These are phyloP conservation scores for Atta cephalotes DNA, from an alignment of 1,140 invertebrate species.

Conservation along the genomic window DNA sequence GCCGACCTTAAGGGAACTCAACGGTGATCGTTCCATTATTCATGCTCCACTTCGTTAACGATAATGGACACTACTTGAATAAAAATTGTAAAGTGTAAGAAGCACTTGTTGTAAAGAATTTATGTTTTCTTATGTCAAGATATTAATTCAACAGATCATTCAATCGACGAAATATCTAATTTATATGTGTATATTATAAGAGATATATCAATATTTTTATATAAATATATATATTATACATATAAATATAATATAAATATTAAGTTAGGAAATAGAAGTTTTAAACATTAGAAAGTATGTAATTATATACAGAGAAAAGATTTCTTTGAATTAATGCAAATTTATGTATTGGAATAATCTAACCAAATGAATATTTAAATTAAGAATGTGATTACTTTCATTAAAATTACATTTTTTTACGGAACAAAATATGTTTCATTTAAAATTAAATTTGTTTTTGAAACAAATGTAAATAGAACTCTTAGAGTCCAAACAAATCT, in stretches of 20 bases:
- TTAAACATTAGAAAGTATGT: neutral
- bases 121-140: neutral
- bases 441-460: too few species aligned
- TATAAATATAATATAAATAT: neutral
- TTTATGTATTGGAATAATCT: too few species aligned
- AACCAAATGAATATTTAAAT: too few species aligned
- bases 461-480: too few species aligned
- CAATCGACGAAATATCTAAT: neutral
- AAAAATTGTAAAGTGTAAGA: slow-evolving; percentile 31
- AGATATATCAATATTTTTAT: neutral
- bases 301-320: neutral
- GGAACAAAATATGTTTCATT: too few species aligned
- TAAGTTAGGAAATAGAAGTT: neutral
- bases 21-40: slow-evolving; percentile 62
- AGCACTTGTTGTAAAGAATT: slow-evolving; percentile 1
- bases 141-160: neutral
- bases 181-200: neutral
- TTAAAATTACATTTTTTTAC: too few species aligned
- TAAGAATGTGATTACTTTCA: too few species aligned
- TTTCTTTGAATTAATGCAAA: too few species aligned
- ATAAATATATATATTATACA: neutral
- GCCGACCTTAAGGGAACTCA: slow-evolving; percentile 43
- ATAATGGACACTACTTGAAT: neutral
- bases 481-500: too few species aligned
- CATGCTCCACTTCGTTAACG: slow-evolving; percentile 66